A percentile compares a stretch with the other conserved stretches of the same genome.
Evolutionary conservation across 2,888 invertebrate genomes (phyloP).

Genomic region (Serrognathus titanus): DNA sequence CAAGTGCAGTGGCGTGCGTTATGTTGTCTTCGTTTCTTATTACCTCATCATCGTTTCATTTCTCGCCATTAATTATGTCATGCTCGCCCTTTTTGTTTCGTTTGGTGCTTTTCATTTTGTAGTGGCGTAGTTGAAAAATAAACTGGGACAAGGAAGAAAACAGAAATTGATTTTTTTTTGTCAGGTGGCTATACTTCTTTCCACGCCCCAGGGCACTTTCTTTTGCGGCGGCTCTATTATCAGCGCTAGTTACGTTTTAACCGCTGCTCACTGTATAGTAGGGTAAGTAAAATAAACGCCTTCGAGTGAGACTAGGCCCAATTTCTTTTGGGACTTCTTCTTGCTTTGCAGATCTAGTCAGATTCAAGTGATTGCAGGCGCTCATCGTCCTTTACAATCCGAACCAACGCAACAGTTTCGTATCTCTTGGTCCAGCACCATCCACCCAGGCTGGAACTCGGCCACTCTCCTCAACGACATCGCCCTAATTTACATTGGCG

Average conservation of each 20-base stretch:
- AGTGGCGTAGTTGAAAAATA: too few species aligned
- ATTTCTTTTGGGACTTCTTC: not conserved
- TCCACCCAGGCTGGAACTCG: conserved; percentile 14
- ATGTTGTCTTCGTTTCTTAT: too few species aligned
- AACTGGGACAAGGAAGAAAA: not conserved
- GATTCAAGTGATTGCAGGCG: conserved; percentile 29
- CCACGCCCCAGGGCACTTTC: conserved; percentile 38
- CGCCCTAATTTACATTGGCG: conserved; percentile 9
- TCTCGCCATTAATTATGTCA: too few species aligned
- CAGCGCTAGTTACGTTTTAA: conserved; percentile 50
- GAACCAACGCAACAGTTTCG: conserved; percentile 35
- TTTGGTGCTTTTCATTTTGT: too few species aligned
- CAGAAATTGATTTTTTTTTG: not conserved
- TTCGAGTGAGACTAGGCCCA: not conserved
- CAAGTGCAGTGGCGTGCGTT: too few species aligned
- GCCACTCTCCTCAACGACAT: conserved; percentile 12
- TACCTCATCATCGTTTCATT: too few species aligned
- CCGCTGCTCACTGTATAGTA: conserved; percentile 52
- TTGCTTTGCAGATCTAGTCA: conserved; percentile 42
- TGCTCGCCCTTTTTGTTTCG: too few species aligned
- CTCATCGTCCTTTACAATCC: conserved; percentile 32
- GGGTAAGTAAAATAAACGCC: conserved; percentile 1
- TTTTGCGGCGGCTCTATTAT: conserved; percentile 55
- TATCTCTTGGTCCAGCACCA: conserved; percentile 13
- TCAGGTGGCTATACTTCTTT: conserved; percentile 21